Evolutionary conservation across 2,113 vertebrate species (phyloP).

Genomic region (Sturnira hondurensis): DNA sequence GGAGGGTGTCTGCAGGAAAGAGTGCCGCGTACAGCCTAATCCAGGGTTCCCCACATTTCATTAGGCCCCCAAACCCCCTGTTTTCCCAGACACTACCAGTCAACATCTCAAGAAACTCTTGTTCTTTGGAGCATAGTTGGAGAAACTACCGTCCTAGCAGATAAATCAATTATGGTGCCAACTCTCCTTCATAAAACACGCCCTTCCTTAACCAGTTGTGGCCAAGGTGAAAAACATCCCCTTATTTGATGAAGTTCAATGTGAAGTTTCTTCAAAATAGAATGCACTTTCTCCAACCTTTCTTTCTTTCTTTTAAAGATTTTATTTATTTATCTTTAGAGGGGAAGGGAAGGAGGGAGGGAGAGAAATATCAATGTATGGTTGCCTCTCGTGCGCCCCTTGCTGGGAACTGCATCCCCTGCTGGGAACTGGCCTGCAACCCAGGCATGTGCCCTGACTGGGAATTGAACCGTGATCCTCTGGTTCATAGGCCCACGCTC

Average conservation of each 20-base stretch:
- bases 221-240: not conserved
- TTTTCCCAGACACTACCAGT: not conserved
- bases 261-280: not conserved
- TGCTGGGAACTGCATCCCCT: no score
- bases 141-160: not conserved
- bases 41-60: not conserved
- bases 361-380: no score
- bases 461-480: no score
- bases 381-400: no score
- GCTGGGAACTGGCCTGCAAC: no score
- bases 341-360: no score
- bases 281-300: not conserved
- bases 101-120: not conserved
- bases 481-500: no score
- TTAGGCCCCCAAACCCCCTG: not conserved
- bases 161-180: not conserved
- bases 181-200: no score
- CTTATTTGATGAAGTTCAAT: not conserved
- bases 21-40: not conserved
- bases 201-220: not conserved
- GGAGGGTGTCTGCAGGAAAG: not conserved
- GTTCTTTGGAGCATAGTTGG: not conserved
- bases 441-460: no score
- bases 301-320: no score
- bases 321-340: no score